Evolutionary conservation across 2,797 vertebrate species (phyloP).

Genomic region (Remorina albescens): DNA sequence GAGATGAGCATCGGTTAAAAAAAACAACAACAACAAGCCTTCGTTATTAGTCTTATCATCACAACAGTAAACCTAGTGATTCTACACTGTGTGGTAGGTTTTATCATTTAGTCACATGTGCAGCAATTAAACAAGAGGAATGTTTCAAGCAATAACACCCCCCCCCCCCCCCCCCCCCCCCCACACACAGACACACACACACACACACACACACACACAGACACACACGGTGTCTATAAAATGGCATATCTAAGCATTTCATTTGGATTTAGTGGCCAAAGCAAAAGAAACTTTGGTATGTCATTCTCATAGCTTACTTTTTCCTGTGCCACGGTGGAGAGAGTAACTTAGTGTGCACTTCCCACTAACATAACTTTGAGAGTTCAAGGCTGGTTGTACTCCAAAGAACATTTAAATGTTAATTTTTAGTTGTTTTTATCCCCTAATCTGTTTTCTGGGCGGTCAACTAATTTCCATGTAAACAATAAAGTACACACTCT

Average conservation of each 20-base stretch:
- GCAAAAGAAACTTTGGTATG: not conserved
- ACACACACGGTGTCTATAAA: not conserved
- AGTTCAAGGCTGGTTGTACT: not conserved
- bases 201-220: no score
- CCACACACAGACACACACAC: no score
- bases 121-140: no score
- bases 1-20: no score
- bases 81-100: no score
- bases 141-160: no score
- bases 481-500: constrained; percentile 31
- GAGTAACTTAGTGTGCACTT: not conserved
- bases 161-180: no score
- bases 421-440: constrained; percentile 25
- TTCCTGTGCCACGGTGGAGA: not conserved
- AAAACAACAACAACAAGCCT: no score
- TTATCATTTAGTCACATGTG: no score
- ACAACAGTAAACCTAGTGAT: no score
- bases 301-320: no score
- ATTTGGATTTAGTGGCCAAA: not conserved
- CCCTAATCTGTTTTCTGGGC: constrained; percentile 24
- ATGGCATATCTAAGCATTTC: not conserved
- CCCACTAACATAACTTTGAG: not conserved
- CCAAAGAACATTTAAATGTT: constrained; percentile 33
- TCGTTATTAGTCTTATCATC: no score
- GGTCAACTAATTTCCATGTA: constrained; percentile 25